Base-by-base conservation (phyloP, 2,113 vertebrate genomes). In the Brachirus orientalis region DNA sequence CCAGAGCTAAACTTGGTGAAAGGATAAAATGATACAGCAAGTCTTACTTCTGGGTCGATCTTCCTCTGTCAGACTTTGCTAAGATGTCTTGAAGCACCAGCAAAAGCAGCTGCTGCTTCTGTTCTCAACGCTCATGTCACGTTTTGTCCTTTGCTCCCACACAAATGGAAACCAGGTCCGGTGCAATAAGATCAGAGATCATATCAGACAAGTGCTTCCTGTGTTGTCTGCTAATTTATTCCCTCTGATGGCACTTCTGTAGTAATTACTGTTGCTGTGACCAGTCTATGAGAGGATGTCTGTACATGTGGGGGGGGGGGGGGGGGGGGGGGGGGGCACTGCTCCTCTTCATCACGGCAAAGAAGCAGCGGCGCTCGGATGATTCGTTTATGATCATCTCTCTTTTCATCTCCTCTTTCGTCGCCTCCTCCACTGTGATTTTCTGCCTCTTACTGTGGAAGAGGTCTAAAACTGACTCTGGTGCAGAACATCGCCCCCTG, bases 181-280 rank as follows among this genome's bases (percentile, higher is more conserved):
- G 36, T 44, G 46, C 70, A 70, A 50, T 28, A 17, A 45, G 82
- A 86, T 85, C 64, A 71, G 56, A 79, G 77, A 70, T 72, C 8
- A 3, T 41, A 74, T 82, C 69, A 77, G 53, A 70, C 67, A 61
- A 56, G 84, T 76, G 65, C 60, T 87, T 80, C 81, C 77, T 77
- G 63, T 82, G 48, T 76, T 64, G 65, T 82, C 77, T 75, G 54
- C 72, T 81, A 75, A 87, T 88, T 82, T 44, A 38, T 77, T 76
- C 64, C 54, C 72, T 84, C 63, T 69, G 75, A 84, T 79, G 61
- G 69, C 33, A 4, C 50, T 76, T 69, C 50, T 76, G 58, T 22
- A 60, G 66, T 83, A 84, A 84, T 88, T 76, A 73, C 69, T 37
- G 63, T 7, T 56, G 66, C 53, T 14, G 20, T 16, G 56, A 76